Percentiles rank a stretch among this genome's conserved stretches.
Conservation (phyloP, 2,113 vertebrate genomes). For the Malurus melanocephalus region DNA sequence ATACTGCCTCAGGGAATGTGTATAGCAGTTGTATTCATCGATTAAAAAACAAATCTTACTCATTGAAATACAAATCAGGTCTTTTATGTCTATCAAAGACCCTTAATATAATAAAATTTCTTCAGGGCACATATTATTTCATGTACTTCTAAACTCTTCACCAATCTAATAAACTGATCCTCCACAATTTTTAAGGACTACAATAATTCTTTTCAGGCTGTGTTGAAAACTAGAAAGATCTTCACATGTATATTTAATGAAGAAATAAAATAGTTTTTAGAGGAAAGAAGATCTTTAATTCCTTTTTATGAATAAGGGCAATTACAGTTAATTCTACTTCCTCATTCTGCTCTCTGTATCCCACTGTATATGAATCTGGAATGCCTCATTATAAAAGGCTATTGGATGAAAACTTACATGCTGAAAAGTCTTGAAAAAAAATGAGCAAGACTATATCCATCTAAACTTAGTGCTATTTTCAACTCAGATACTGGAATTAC, state of each 20-base stretch:
- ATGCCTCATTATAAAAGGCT: neutral
- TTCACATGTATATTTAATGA: conserved; percentile 43
- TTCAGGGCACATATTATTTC: conserved; percentile 38
- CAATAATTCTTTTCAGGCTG: conserved; percentile 18
- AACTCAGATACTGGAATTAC: neutral
- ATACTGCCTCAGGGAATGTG: conserved; percentile 32
- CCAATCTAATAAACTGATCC: conserved; percentile 39
- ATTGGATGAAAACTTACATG: neutral
- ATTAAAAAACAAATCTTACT: conserved; percentile 63
- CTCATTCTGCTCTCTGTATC: neutral
- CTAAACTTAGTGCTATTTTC: neutral
- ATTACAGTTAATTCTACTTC: neutral
- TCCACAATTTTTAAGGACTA: conserved; percentile 3
- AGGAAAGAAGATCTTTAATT: conserved; percentile 5
- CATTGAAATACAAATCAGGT: conserved; percentile 50
- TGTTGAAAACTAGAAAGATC: neutral
- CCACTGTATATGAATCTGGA: neutral
- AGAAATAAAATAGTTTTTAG: neutral
- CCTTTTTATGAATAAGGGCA: neutral
- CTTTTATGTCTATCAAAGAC: conserved; percentile 51
- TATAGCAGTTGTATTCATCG: conserved; percentile 52
- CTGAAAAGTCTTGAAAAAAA: neutral
- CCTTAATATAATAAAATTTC: conserved; percentile 46
- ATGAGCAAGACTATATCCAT: neutral
- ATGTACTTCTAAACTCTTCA: conserved; percentile 36